Evolutionary conservation across 1,140 invertebrate species (phyloP), one percentile per base, ranked within the genome.

Genomic region (Rhyacophila brunnea): DNA sequence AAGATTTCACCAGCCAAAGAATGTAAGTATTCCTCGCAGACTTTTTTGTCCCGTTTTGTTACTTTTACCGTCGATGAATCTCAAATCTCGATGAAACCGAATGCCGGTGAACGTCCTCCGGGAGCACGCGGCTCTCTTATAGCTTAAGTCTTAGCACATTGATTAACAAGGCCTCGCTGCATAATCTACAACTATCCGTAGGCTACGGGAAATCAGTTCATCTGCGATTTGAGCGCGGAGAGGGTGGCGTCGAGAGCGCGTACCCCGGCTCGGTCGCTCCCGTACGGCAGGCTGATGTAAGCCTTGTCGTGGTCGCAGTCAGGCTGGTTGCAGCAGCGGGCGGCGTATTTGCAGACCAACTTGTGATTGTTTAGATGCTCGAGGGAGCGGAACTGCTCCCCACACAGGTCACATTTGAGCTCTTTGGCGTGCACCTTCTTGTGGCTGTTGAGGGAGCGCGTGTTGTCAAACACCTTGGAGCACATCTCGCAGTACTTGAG

Each of bases 401-500:
- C 77, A 68, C 77, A 79, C 40, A 68, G 70, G 49, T 79, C 75
- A 71, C 77, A 80, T 63, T 80, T 80, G 13, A 80, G 66, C 65
- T 80, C 77, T 61, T 76, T 71, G 36, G 77, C 76, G 70, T 80
- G 77, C 43, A 80, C 76, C 67, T 80, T 80, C 59, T 76, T 78
- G 64, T 80, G 77, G 55, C 77, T 80, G 63, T 80, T 80, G n/a
- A 80, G 66, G 19, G 77, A 80, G 65, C 77, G 73, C 46, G 77
- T 78, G 67, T 80, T 80, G 51, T 80, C 77, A 71, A 80, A 80
- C 19, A 80, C 77, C 69, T 80, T 80, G 17, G 74, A 73, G 65
- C 77, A 79, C 77, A 79, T 79, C 61, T 79, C 77, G 66, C 77
- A 79, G 67, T 72, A 79, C 61, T 79, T 79, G 40, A 79, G 65